Conservation (phyloP, 2,888 invertebrate species). For the Micropterix aruncella region DNA sequence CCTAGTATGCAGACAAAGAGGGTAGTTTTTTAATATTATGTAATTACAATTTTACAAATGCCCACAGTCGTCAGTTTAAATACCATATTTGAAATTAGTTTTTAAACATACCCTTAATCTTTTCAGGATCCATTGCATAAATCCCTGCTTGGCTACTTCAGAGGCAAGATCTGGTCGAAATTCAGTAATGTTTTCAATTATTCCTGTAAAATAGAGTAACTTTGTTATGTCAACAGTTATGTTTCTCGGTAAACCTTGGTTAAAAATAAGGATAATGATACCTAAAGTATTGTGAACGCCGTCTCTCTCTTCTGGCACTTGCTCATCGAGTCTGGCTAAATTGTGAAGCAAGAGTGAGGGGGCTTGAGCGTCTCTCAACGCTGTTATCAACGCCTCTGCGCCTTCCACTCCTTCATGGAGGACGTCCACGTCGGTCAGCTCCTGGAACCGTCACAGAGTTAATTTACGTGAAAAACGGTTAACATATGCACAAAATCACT, state of each 20-base stretch:
- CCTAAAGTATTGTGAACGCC: slow-evolving; percentile 91
- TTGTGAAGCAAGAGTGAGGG: slow-evolving; percentile 86
- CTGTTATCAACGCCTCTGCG: slow-evolving; percentile 75
- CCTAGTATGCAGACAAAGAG: no score
- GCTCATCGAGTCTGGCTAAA: slow-evolving; percentile 84
- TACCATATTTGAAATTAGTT: background rate
- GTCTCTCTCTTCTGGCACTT: slow-evolving; percentile 85
- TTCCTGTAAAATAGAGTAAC: slow-evolving; percentile 51
- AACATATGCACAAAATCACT: no score
- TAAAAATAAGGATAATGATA: no score
- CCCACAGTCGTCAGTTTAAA: no score
- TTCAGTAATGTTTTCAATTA: slow-evolving; percentile 92
- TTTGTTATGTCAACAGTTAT: no score
- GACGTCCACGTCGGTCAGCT: slow-evolving; percentile 92
- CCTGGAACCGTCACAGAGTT: no score
- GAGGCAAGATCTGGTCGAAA: slow-evolving; percentile 70
- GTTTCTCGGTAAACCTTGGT: no score
- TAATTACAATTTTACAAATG: no score
- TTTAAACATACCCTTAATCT: slow-evolving; percentile 61
- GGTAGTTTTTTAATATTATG: no score
- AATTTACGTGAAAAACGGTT: no score
- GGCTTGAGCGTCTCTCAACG: slow-evolving; percentile 79
- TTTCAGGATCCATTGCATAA: slow-evolving; percentile 85
- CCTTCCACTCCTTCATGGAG: slow-evolving; percentile 89
- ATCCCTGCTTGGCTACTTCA: slow-evolving; percentile 81